A percentile compares a stretch with the other conserved stretches of the same genome.
phyloP scores from a whole-genome alignment of 2,797 vertebrate species.

The Sebastes steindachneri region DNA sequence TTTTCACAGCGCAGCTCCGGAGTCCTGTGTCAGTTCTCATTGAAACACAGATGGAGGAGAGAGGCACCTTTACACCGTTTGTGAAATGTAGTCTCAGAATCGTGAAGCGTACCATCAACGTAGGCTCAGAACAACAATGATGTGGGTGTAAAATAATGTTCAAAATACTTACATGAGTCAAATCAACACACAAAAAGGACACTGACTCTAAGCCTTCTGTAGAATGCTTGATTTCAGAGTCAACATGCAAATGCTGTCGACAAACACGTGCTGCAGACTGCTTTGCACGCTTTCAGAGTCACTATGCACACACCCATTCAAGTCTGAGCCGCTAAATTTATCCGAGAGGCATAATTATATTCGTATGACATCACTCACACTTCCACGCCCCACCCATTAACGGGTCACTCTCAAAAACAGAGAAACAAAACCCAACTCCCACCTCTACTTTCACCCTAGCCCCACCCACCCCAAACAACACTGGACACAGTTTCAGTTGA shows the following conservation, averaged over 20 bases:
- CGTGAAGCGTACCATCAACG: background rate
- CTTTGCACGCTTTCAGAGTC: conserved; percentile 17
- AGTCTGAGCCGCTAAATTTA: conserved; percentile 13
- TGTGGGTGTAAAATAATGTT: background rate
- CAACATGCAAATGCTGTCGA: conserved; percentile 23
- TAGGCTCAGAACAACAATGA: background rate
- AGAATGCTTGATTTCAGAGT: conserved; percentile 16
- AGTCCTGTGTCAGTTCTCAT: conserved; percentile 39
- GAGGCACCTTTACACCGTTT: conserved; percentile 6
- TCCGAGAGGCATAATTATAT: background rate
- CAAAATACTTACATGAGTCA: background rate
- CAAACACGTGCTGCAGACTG: background rate
- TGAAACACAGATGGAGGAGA: conserved; percentile 23
- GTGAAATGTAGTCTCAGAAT: background rate
- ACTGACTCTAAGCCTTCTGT: background rate
- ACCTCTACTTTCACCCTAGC: conserved; percentile 18
- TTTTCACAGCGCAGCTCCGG: conserved; percentile 17
- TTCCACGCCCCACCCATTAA: conserved; percentile 14
- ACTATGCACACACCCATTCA: background rate
- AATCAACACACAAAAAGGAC: background rate
- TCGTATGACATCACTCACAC: conserved; percentile 17
- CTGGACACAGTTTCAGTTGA: conserved; percentile 35
- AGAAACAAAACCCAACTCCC: background rate
- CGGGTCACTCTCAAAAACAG: background rate
- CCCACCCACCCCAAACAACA: conserved; percentile 26